Base-by-base conservation (phyloP, 2,113 vertebrate genomes). In the Oxyura jamaicensis region DNA sequence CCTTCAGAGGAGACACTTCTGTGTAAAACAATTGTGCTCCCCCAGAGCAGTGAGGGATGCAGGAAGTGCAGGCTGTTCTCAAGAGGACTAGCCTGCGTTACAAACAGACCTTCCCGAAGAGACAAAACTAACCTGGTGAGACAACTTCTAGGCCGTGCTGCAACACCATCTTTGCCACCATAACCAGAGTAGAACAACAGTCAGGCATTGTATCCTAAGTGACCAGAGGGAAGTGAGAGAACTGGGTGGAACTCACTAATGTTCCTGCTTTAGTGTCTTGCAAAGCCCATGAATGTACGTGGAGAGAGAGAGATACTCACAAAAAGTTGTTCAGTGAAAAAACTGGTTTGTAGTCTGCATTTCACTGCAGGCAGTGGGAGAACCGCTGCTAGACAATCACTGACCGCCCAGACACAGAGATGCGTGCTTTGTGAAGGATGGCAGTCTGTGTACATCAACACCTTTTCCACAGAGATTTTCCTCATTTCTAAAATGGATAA, bases 71-170 rank as follows among this genome's bases (percentile, higher is more conserved):
- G 56, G 25, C 41, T 84, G 36, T 28, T 59, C 42, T 59, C 1
- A 0, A 26, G 17, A 41, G 17, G 4, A 25, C 5, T 69, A n/a
- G 66, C 31, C 55, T 60, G 66, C 14, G 0, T 23, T 36, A 20
- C 42, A 28, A 36, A 63, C 74, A 76, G 3, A 56, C 33, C 12
- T 85, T 60, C 8, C 39, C 76, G 48, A 69, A 69, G 56, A 80
- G 44, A 5, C 44, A 9, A 42, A 3, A 46, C 14, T 63, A 17
- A 72, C 58, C 4, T 35, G 8, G 13, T 22, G 13, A 74, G 39
- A 53, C 10, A 50, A 0, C 13, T 73, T 58, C 8, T 28, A 8
- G 36, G 50, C 58, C 4, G 1, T 19, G 29, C 50, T 77, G 68
- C 33, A 25, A 3, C 21, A 15, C 9, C 18, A 1, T 35, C 22